These are phyloP conservation scores for Harmothoe impar DNA, from an alignment of 2,888 invertebrate species.

Conservation along the genomic window DNA sequence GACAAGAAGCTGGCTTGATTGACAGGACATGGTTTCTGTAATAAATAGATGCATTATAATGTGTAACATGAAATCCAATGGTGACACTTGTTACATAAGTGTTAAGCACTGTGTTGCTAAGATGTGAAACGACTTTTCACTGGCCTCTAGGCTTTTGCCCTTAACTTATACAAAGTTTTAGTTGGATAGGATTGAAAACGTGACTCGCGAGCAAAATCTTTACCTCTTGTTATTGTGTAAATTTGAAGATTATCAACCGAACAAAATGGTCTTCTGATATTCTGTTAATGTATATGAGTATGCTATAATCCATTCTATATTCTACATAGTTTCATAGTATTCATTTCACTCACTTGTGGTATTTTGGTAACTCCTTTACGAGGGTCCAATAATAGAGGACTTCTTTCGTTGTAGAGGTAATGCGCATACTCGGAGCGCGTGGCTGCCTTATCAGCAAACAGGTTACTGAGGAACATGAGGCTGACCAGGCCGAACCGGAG, in stretches of 20 bases:
- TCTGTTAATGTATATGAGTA: too few relatives aligned
- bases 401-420: not conserved
- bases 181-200: too few relatives aligned
- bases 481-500: conserved; percentile 7
- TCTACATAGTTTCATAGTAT: too few relatives aligned
- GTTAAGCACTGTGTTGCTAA: not conserved
- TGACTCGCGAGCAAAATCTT: too few relatives aligned
- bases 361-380: not conserved
- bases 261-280: too few relatives aligned
- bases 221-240: too few relatives aligned
- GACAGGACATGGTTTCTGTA: conserved; percentile 66
- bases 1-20: conserved; percentile 67
- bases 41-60: not conserved
- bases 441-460: not conserved
- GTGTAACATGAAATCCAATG: not conserved
- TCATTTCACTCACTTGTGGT: not conserved
- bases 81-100: not conserved
- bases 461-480: not conserved
- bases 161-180: too few relatives aligned
- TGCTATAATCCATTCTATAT: too few relatives aligned
- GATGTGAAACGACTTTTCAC: not conserved
- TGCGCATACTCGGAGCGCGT: too few relatives aligned
- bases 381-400: conserved; percentile 8
- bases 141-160: not conserved
- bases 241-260: too few relatives aligned